phyloP scores from a whole-genome alignment of 1,140 invertebrate species.

The Bombus turneri region DNA sequence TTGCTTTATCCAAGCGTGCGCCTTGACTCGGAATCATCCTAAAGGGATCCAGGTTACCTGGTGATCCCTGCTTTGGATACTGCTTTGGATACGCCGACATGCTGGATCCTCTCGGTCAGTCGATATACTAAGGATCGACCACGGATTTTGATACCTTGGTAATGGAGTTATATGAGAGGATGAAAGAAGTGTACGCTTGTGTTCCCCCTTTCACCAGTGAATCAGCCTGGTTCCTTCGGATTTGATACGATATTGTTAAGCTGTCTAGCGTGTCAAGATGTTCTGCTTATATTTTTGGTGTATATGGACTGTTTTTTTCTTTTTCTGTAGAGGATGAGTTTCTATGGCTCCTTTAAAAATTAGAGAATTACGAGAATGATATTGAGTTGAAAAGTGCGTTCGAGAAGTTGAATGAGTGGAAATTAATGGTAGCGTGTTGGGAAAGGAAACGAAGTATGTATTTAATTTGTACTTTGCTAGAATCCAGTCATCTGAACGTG shows the following conservation, averaged over 20 bases:
- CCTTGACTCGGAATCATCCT: constrained; percentile 36
- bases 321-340: not conserved
- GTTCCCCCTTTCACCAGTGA: not conserved
- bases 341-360: not conserved
- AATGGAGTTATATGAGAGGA: constrained; percentile 22
- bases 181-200: not conserved
- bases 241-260: constrained; percentile 3
- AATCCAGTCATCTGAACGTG: too few species aligned
- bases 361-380: not conserved
- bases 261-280: not conserved
- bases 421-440: not conserved
- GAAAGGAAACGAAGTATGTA: too few species aligned
- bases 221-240: not conserved
- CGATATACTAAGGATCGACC: constrained; percentile 19
- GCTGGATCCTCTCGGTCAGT: not conserved
- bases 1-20: not conserved
- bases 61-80: constrained; percentile 6
- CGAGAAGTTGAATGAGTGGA: not conserved
- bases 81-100: not conserved
- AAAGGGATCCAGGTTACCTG: constrained; percentile 1
- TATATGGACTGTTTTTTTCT: not conserved
- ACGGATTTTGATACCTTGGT: constrained; percentile 28
- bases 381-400: not conserved
- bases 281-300: not conserved
- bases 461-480: too few species aligned